phyloP scores from a whole-genome alignment of 35 echinoderm and acorn worm genomes.

The Stichopus chloronotus region DNA sequence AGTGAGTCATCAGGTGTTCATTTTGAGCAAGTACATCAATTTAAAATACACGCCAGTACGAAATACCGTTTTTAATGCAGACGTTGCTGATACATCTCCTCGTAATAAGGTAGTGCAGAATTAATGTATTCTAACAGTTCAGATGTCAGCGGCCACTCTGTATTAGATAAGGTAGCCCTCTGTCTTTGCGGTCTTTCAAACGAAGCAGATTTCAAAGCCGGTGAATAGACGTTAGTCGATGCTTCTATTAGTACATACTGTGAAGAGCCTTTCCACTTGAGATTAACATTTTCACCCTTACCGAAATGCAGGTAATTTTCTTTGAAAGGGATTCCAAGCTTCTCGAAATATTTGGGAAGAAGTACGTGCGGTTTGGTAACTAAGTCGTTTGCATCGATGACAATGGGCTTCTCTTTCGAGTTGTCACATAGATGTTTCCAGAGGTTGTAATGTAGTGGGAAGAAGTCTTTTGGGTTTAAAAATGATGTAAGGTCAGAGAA shows the following conservation, averaged over 20 bases:
- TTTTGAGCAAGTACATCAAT: too few species aligned
- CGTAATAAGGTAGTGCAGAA: slow-evolving; percentile 27
- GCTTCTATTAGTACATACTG: slow-evolving; percentile 30
- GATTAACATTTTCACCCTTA: not conserved
- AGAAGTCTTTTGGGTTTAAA: not conserved
- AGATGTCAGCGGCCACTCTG: slow-evolving; percentile 11
- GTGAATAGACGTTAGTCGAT: not conserved
- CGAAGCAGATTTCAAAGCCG: not conserved
- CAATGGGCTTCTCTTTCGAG: slow-evolving; percentile 2
- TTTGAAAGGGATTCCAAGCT: slow-evolving; percentile 20
- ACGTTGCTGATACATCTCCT: slow-evolving; percentile 8
- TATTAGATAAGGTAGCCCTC: not conserved
- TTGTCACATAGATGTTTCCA: slow-evolving; percentile 25
- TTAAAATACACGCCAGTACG: too few species aligned
- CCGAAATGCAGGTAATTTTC: slow-evolving; percentile 33
- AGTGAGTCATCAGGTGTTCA: too few species aligned
- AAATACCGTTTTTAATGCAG: not conserved
- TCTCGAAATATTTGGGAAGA: slow-evolving; percentile 31
- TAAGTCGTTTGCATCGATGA: slow-evolving; percentile 35
- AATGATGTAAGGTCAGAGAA: too few species aligned
- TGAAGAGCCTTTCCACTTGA: slow-evolving; percentile 36
- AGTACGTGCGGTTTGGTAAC: not conserved
- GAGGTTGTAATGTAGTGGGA: not conserved
- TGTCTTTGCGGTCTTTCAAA: not conserved
- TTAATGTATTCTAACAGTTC: slow-evolving; percentile 13